Percentiles rank a stretch among this genome's conserved stretches.
phyloP scores from a whole-genome alignment of 1,140 invertebrate genomes.

The Drosophila santomea region DNA sequence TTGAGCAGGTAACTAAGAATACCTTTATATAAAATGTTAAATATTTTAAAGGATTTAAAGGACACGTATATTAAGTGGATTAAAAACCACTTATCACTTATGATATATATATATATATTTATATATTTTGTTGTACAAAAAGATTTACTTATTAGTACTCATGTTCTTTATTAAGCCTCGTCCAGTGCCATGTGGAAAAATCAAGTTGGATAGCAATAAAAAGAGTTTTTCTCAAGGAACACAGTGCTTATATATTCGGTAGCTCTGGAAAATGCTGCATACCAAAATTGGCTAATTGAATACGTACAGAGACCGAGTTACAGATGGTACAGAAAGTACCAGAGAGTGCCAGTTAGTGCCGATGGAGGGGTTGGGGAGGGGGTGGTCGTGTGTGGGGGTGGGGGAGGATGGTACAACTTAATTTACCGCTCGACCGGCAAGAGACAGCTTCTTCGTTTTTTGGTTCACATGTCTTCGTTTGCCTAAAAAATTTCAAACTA shows the following conservation, averaged over 20 bases:
- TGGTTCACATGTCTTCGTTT: constrained; percentile 13
- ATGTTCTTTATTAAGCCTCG: too few relatives aligned
- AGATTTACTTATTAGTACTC: too few relatives aligned
- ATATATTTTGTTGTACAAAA: too few relatives aligned
- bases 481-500: not conserved
- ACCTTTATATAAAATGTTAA: not conserved
- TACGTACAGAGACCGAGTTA: not conserved
- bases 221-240: not conserved
- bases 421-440: constrained; percentile 21
- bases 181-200: too few relatives aligned
- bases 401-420: constrained; percentile 15
- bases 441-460: not conserved
- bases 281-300: too few relatives aligned
- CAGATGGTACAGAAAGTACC: not conserved
- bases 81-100: too few relatives aligned
- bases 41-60: not conserved
- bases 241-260: not conserved
- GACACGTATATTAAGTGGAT: too few relatives aligned
- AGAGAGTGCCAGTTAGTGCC: not conserved
- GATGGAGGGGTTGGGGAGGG: not conserved
- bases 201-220: not conserved
- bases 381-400: not conserved
- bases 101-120: too few relatives aligned
- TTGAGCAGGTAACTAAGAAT: not conserved
- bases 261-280: not conserved